Evolutionary conservation across 2,113 vertebrate genomes (phyloP).

Genomic region (Morone saxatilis): DNA sequence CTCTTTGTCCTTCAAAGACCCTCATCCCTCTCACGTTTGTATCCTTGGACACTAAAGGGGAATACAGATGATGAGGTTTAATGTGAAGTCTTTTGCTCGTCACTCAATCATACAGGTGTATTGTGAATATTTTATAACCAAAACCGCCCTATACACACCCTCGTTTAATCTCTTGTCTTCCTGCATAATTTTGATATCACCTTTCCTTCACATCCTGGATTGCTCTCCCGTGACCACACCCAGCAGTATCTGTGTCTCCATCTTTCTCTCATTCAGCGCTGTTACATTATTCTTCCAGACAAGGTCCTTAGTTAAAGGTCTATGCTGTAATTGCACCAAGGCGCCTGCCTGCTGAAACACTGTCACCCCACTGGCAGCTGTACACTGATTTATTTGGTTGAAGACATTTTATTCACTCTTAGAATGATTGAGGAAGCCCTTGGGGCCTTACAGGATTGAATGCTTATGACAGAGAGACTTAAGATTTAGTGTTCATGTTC

Average conservation of each 20-base stretch:
- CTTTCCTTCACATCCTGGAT: conserved; percentile 1
- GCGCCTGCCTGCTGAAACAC: conserved; percentile 56
- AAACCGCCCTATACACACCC: background rate
- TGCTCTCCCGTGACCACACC: conserved; percentile 43
- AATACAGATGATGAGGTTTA: conserved; percentile 55
- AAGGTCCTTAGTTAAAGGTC: conserved; percentile 62
- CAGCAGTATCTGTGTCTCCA: conserved; percentile 21
- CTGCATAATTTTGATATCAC: conserved; percentile 38
- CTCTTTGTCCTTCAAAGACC: conserved; percentile 34
- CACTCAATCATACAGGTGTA: conserved; percentile 43
- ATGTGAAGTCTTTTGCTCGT: conserved; percentile 21
- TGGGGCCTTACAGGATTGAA: conserved; percentile 25
- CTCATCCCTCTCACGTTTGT: conserved; percentile 8
- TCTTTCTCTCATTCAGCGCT: conserved; percentile 20
- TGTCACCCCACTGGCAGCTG: conserved; percentile 51
- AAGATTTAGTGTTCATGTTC: conserved; percentile 45
- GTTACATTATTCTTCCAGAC: conserved; percentile 63
- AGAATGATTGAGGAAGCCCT: conserved; percentile 63
- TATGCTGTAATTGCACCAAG: conserved; percentile 41
- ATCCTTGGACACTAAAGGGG: conserved; percentile 38
- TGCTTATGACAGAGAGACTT: conserved; percentile 36
- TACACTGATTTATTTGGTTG: conserved; percentile 65
- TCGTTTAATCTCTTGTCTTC: conserved; percentile 31
- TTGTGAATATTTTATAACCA: conserved; percentile 61
- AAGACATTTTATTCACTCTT: conserved; percentile 51